phyloP scores from a whole-genome alignment of 2,113 vertebrate species.

The Rhodinocichla rosea region DNA sequence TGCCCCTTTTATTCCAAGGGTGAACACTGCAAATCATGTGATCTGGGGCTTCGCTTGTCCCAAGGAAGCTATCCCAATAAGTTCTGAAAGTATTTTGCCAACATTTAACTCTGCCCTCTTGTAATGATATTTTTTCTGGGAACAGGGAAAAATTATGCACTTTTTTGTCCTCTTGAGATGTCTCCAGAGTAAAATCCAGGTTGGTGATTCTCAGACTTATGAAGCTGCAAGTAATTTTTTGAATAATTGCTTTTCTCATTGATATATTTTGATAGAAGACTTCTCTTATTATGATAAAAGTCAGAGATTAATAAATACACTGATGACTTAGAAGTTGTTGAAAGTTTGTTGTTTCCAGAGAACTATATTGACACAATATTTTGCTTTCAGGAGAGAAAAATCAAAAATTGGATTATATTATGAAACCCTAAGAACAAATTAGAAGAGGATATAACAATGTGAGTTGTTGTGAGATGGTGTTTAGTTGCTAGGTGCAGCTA shows the following conservation, averaged over 20 bases:
- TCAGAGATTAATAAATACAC: not conserved
- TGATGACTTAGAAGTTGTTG: not conserved
- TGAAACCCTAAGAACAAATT: not conserved
- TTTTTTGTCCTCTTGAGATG: not conserved
- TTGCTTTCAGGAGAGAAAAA: not conserved
- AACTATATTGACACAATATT: not conserved
- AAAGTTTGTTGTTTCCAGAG: not conserved
- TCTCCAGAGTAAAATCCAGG: not conserved
- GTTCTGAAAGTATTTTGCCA: not conserved
- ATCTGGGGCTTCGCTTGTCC: not conserved
- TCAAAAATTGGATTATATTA: not conserved
- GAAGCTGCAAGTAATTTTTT: not conserved
- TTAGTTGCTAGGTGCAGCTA: not conserved
- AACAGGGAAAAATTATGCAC: not conserved
- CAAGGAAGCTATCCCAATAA: not conserved
- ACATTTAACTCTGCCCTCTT: not conserved
- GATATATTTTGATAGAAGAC: not conserved
- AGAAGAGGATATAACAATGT: not conserved
- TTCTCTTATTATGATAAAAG: not conserved
- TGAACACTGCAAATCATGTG: not conserved
- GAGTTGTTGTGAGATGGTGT: not conserved
- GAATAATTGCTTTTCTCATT: not conserved
- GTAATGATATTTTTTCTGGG: not conserved
- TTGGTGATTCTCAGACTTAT: not conserved
- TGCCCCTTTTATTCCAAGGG: not conserved